Evolutionary conservation across 2,888 invertebrate species (phyloP).

Genomic region (Plagodis dolabraria): DNA sequence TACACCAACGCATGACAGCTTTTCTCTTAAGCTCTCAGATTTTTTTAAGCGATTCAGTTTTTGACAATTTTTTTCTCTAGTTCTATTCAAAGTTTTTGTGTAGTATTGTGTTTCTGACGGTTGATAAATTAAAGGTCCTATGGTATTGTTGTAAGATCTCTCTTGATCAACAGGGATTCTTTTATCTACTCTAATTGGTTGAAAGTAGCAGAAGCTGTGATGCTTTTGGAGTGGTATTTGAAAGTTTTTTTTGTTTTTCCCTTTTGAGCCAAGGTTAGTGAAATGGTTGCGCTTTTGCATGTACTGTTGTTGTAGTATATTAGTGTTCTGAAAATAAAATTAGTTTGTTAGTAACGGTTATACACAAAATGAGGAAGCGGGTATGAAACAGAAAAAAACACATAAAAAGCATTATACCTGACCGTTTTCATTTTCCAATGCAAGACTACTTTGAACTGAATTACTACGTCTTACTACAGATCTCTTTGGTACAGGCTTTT

Average conservation of each 20-base stretch:
- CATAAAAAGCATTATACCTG: conserved; percentile 75
- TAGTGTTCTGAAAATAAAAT: conserved; percentile 85
- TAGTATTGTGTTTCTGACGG: conserved; percentile 73
- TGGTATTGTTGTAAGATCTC: conserved; percentile 73
- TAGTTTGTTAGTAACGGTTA: conserved; percentile 59
- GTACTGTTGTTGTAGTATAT: conserved; percentile 84
- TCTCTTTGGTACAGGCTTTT: conserved; percentile 80
- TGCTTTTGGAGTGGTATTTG: conserved; percentile 87
- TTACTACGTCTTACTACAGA: conserved; percentile 73
- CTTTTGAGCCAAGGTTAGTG: conserved; percentile 79
- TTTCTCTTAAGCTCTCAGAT: conserved; percentile 79
- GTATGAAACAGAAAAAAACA: conserved; percentile 42
- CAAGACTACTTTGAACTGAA: conserved; percentile 72
- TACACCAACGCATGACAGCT: conserved; percentile 78
- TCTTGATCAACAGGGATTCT: conserved; percentile 79
- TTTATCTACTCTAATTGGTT: conserved; percentile 86
- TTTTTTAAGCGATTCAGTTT: conserved; percentile 79
- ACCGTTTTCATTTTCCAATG: conserved; percentile 63
- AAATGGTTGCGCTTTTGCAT: conserved; percentile 84
- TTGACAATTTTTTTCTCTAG: conserved; percentile 74
- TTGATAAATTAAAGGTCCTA: conserved; percentile 78
- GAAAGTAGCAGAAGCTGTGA: conserved; percentile 88
- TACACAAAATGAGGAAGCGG: conserved; percentile 38
- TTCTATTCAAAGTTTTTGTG: conserved; percentile 79
- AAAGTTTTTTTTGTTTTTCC: conserved; percentile 86